Conservation (phyloP, 2,797 vertebrate species). For the Lutjanus campechanus region DNA sequence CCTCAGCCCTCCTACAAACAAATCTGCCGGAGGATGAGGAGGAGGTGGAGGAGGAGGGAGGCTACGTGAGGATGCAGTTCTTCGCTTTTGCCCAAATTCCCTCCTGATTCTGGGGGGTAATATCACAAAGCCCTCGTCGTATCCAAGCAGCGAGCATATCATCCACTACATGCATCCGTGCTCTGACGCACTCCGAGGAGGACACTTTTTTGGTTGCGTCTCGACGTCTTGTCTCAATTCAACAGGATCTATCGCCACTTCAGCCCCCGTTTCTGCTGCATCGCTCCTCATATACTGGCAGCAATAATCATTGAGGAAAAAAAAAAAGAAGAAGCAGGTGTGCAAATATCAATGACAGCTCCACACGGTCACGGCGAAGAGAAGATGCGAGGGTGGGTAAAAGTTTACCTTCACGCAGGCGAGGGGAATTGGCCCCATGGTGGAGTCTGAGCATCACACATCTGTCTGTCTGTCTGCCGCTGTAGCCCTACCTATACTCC, state of each 20-base stretch:
- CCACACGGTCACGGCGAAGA: slow-evolving; percentile 22
- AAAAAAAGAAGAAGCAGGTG: slow-evolving; percentile 68
- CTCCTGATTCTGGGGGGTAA: slow-evolving; percentile 70
- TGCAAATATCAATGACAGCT: slow-evolving; percentile 61
- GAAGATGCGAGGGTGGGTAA: slow-evolving; percentile 66
- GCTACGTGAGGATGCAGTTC: slow-evolving; percentile 80
- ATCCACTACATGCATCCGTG: slow-evolving; percentile 75
- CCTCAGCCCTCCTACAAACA: slow-evolving; percentile 69
- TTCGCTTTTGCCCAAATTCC: slow-evolving; percentile 74
- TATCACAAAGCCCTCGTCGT: slow-evolving; percentile 71
- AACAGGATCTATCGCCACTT: slow-evolving; percentile 87
- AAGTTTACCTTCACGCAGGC: slow-evolving; percentile 83
- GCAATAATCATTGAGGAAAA: slow-evolving; percentile 23
- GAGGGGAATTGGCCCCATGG: slow-evolving; percentile 69
- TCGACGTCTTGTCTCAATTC: slow-evolving; percentile 84
- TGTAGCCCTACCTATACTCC: slow-evolving; percentile 74
- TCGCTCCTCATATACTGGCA: slow-evolving; percentile 66
- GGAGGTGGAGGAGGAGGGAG: slow-evolving; percentile 50
- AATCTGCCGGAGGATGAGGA: slow-evolving; percentile 64
- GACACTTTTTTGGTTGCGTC: slow-evolving; percentile 82
- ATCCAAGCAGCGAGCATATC: slow-evolving; percentile 71
- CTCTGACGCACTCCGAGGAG: slow-evolving; percentile 83
- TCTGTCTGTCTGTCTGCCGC: slow-evolving; percentile 84
- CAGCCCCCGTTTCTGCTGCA: slow-evolving; percentile 80
- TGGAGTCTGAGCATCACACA: slow-evolving; percentile 82